phyloP scores from a whole-genome alignment of 2,888 invertebrate species.

The Glaucopsyche alexis region DNA sequence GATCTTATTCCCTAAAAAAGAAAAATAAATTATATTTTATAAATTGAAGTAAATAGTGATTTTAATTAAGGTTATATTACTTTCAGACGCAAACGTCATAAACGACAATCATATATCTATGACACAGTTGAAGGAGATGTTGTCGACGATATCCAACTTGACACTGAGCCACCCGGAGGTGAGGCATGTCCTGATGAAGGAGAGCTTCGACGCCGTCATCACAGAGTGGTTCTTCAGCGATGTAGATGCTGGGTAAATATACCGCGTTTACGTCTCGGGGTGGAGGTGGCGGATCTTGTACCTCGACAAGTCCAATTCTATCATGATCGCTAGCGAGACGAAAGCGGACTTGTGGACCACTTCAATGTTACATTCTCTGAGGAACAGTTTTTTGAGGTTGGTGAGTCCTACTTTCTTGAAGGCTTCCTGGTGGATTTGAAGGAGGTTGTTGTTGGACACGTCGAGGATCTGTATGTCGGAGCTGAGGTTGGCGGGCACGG shows the following conservation, averaged over 20 bases:
- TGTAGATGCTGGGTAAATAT: conserved; percentile 52
- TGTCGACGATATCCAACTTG: conserved; percentile 43
- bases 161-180: conserved; percentile 35
- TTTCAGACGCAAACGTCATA: conserved; percentile 39
- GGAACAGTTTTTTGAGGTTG: conserved; percentile 89
- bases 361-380: conserved; percentile 87
- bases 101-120: conserved; percentile 35
- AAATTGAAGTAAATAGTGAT: background rate
- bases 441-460: conserved; percentile 85
- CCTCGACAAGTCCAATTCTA: conserved; percentile 89
- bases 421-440: conserved; percentile 82
- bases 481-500: conserved; percentile 87
- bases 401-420: conserved; percentile 85
- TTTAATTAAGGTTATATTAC: background rate
- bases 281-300: conserved; percentile 85
- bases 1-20: too few species aligned
- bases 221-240: conserved; percentile 87
- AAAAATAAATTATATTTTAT: too few species aligned
- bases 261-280: conserved; percentile 84
- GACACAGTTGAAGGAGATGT: conserved; percentile 41
- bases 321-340: conserved; percentile 86
- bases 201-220: conserved; percentile 79
- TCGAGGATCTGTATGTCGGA: conserved; percentile 86
- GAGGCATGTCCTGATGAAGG: conserved; percentile 40
- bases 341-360: conserved; percentile 87